Base-by-base conservation (phyloP, 2,888 invertebrate species). In the Drosophila longiperda region DNA sequence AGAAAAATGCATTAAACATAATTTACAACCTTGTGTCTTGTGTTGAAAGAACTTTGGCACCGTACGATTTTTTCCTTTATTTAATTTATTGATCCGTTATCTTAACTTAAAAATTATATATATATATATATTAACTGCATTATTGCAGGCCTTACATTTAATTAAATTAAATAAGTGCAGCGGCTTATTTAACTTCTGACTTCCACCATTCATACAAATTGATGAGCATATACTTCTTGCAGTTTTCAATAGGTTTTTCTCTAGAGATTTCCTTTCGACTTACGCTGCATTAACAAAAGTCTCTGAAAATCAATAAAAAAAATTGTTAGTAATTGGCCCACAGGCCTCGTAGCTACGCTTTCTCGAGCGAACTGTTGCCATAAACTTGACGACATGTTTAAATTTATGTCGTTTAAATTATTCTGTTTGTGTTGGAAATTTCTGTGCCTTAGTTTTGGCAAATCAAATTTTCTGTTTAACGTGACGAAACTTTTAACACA, bases 371-470 rank as follows among this genome's bases (percentile, higher is more conserved):
- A 71, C 45, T 59, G 38, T 23, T 52, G 48, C 23, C 53, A 38
- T 55, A 60, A 77, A 77, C 33, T 68, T 63, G 34, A 23, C n/a
- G 40, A 45, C 59, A 71, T 53, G 53, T 76, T 48, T 6, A 67
- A 67, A 69, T 53, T 59, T 61, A 45, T 53, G 50, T 45, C 57
- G 57, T 60, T 69, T 48, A 66, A 69, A 66, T 82, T 71, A 82
- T 79, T 84, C 70, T 80, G 66, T 77, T 82, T 82, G 66, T 61
- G 57, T 55, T 55, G 60, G 50, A 64, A 55, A 63, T 75, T 76
- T 53, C 38, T 29, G 11, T 38, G n/a, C 8, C 49, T 38, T 38
- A 20, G 33, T 20, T 33, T 45, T 40, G 49, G 3, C n/a, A 36
- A 40, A 55, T 57, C 23, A 12, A 55, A 52, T 38, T 52, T 38